These are phyloP conservation scores for Epicauta chinensis DNA, from an alignment of 1,140 invertebrate species.

Conservation along the genomic window DNA sequence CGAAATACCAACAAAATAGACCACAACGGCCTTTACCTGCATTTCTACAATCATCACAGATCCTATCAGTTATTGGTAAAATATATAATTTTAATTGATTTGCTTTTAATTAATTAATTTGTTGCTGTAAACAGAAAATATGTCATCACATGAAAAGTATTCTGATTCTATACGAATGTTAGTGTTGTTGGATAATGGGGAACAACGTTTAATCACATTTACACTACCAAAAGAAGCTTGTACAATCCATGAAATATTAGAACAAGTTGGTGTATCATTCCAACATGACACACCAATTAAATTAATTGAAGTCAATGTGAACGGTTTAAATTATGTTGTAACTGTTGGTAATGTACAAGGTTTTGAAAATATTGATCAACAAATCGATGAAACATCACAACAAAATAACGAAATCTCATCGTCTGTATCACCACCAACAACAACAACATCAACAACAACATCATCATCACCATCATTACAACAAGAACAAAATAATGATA, in stretches of 20 bases:
- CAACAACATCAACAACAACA: no score
- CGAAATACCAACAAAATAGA: constrained; percentile 21
- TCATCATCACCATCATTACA: no score
- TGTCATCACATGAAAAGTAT: constrained; percentile 30
- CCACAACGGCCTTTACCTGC: constrained; percentile 29
- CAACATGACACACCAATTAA: constrained; percentile 58
- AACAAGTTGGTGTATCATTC: constrained; percentile 64
- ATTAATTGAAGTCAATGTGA: constrained; percentile 58
- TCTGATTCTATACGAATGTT: constrained; percentile 60
- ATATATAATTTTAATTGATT: background rate
- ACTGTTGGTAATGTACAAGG: constrained; percentile 49
- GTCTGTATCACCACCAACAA: no score
- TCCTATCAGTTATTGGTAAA: constrained; percentile 38
- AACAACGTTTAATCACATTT: constrained; percentile 72
- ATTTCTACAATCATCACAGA: constrained; percentile 35
- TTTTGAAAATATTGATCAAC: background rate
- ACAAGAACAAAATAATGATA: no score
- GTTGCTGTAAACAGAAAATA: background rate
- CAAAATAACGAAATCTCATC: no score
- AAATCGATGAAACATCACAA: background rate
- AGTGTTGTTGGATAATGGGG: constrained; percentile 62
- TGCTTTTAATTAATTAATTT: background rate
- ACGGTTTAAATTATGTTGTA: constrained; percentile 70
- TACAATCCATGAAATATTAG: constrained; percentile 69
- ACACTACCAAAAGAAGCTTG: constrained; percentile 71